Conservation (phyloP, 2,113 vertebrate species). For the Brienomyrus longianalis region DNA sequence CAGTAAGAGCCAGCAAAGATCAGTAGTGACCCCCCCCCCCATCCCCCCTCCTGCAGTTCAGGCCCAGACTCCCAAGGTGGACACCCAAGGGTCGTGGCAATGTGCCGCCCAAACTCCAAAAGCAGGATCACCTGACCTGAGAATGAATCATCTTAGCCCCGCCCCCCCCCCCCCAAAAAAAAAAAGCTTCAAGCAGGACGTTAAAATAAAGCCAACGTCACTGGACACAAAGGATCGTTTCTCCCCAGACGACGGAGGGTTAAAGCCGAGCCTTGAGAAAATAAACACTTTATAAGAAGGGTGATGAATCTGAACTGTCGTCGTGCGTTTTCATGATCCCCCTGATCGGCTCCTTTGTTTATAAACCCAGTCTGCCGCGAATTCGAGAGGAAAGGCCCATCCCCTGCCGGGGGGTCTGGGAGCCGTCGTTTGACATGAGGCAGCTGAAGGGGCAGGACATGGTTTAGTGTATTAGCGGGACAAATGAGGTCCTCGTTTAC, state of each 20-base stretch:
- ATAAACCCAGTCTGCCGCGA: slow-evolving; percentile 39
- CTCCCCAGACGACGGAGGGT: background rate
- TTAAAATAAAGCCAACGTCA: background rate
- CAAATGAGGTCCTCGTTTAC: slow-evolving; percentile 47
- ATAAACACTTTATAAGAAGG: background rate
- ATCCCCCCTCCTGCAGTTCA: background rate
- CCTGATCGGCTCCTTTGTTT: slow-evolving; percentile 25
- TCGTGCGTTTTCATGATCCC: slow-evolving; percentile 36
- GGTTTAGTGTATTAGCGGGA: slow-evolving; percentile 49
- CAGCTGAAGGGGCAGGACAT: slow-evolving; percentile 39
- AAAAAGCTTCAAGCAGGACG: background rate
- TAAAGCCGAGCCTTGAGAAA: background rate
- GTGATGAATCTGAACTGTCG: slow-evolving; percentile 5
- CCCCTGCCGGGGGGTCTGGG: slow-evolving; percentile 42
- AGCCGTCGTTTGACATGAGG: slow-evolving; percentile 39
- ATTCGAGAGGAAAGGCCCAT: slow-evolving; percentile 21
- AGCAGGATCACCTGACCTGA: background rate
- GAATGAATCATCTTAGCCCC: background rate
- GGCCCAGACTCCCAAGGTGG: background rate
- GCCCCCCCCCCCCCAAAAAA: background rate
- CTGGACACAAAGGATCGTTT: background rate
- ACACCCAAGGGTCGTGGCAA: background rate
- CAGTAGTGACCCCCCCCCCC: background rate
- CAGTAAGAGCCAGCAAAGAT: background rate
- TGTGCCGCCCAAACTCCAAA: background rate